Evolutionary conservation across 2,888 invertebrate genomes (phyloP).

Genomic region (Ophion ellenae): DNA sequence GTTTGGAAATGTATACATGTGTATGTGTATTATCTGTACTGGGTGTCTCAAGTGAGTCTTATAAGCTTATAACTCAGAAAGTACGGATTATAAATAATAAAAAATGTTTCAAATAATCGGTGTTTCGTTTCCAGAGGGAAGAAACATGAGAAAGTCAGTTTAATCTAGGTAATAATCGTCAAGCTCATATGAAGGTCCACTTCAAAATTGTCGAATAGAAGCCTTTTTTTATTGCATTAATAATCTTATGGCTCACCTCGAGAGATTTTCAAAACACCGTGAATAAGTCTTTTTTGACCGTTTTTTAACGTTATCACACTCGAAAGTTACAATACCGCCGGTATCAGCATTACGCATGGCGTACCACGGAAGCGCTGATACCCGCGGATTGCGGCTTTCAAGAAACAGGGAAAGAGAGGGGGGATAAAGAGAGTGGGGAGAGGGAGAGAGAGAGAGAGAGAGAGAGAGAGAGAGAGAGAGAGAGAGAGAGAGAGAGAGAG

Average conservation of each 20-base stretch:
- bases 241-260: not conserved
- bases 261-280: not conserved
- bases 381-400: no score
- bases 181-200: not conserved
- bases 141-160: not conserved
- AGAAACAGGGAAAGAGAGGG: no score
- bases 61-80: not conserved
- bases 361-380: no score
- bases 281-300: not conserved
- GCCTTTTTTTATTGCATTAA: not conserved
- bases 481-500: conserved; percentile 25
- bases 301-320: not conserved
- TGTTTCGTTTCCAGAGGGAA: not conserved
- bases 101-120: not conserved
- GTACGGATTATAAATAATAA: not conserved
- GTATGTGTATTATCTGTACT: no score
- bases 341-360: conserved; percentile 21
- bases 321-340: not conserved
- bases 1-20: no score
- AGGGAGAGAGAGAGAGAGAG: no score
- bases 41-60: not conserved
- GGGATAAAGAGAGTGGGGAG: no score
- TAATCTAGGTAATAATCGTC: not conserved
- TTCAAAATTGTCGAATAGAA: not conserved
- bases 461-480: not conserved